Evolutionary conservation across 1,140 invertebrate genomes (phyloP), one percentile per base, ranked within the genome.

Genomic region (Pseudomyrmex concolor): DNA sequence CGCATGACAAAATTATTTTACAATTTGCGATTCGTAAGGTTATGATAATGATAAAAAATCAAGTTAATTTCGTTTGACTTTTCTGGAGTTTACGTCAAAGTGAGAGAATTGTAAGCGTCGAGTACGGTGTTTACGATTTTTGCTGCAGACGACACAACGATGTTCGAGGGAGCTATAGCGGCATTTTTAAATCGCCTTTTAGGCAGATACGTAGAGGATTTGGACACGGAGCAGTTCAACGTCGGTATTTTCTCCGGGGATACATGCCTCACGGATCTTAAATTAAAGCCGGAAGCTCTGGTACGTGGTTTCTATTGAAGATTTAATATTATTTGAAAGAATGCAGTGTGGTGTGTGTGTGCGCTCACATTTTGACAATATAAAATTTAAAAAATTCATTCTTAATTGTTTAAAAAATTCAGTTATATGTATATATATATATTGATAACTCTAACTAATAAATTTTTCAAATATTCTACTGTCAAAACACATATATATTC

Each of bases 231-330:
- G 93, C 97, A 97, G 90, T 95, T 98, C 19, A 97, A 97, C 90
- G 95, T 97, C 62, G 97, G 97, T 84, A 97, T 98, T 80, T 97
- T 97, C 91, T 97, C 96, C 71, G 97, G 97, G 85, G 95, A 97
- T 87, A 97, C 97, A 10, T 96, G 97, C 90, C 94, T 98, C 15
- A 96, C 95, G 34, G 97, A 97, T 91, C 93, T 97, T 17, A 96
- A 96, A 92, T 93, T 98, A 9, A 97, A 97, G 92, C 96, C 97
- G 45, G 97, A 97, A 93, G 97, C 97, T 83, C 90, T 98, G 95
- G 97, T 97, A 94, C 95, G 95, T 60, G 17, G 1, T 48, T 17
- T n/a, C 13, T 22, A 34, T 34, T 34, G 34, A 34, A 34, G 34
- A 34, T 34, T 34, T 7, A 34, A 34, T 34, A 34, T 34, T 34